A percentile compares a stretch with the other conserved stretches of the same genome.
Evolutionary conservation across 2,113 vertebrate species (phyloP).

Genomic region (Ahaetulla prasina): DNA sequence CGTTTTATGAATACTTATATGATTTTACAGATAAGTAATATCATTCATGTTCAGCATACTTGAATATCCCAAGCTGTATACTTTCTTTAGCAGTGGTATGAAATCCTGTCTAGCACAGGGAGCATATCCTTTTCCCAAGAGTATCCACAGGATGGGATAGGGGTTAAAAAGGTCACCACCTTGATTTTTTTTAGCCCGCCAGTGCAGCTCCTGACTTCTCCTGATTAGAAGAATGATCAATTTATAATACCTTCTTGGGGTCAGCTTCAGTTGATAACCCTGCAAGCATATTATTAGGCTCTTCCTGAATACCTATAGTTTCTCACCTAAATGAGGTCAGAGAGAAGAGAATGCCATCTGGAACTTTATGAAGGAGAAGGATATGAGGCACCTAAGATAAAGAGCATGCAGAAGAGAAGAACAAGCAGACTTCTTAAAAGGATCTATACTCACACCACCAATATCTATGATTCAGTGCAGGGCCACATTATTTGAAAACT

Average conservation of each 20-base stretch:
- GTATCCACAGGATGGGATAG: neutral
- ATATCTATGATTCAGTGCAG: neutral
- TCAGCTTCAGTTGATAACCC: neutral
- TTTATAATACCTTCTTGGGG: neutral
- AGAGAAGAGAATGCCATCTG: neutral
- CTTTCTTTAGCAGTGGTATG: neutral
- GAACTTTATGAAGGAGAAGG: neutral
- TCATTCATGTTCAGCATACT: neutral
- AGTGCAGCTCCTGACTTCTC: neutral
- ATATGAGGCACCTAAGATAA: neutral
- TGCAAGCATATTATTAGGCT: neutral
- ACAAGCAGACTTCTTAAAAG: neutral
- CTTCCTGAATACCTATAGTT: neutral
- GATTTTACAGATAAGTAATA: neutral
- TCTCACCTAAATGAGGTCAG: neutral
- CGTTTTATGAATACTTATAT: neutral
- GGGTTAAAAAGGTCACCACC: neutral
- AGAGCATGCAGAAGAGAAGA: neutral
- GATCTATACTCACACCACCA: neutral
- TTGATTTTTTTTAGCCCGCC: neutral
- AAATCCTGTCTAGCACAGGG: neutral
- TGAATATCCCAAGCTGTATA: neutral
- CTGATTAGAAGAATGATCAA: neutral
- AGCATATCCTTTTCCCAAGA: neutral
- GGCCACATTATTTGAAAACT: neutral